Evolutionary conservation across 1,140 invertebrate genomes (phyloP), one percentile per base, ranked within the genome.

Genomic region (Lepeophtheirus salmonis): DNA sequence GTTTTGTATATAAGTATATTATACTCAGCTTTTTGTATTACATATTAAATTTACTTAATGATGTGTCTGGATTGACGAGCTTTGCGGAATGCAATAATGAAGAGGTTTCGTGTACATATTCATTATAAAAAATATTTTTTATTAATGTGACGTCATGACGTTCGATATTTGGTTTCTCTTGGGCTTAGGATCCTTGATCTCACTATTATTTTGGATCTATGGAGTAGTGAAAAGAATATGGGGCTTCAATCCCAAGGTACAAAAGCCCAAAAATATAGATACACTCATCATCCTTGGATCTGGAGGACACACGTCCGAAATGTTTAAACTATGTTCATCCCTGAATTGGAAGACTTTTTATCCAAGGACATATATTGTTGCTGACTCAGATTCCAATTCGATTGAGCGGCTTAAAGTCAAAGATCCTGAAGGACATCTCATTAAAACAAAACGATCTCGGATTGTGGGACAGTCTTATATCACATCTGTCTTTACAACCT

Each of bases 271-370:
- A n/a, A n/a, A n/a, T n/a, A 41, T 41, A 41, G 30, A 41, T 6
- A 41, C 30, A 6, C 30, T 41, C 6, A 16, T 52, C 14, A 16
- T 52, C 20, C 50, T 52, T n/a, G 50, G 50, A 12, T 52, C 50
- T 21, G 50, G 50, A 52, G 50, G 50, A 10, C 50, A 52, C 20
- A 52, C 50, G 3, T 17, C 50, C 14, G 50, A 52, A 18, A 52
- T 52, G 50, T 21, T 52, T n/a, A 52, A 52, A 16, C 50, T 52
- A 6, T 10, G 3, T 52, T 52, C 50, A 10, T 4, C 50, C 18
- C 20, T 52, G 18, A 16, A 52, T 21, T 17, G 12, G 6, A 4
- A 12, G 12, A 14, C 14, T 6, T 52, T 52, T 21, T 10, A 16
- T 16, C 18, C 50, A n/a, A 12, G 50, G 50, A 16, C 10, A 12